Evolutionary conservation across 1,140 invertebrate species (phyloP), one percentile per base, ranked within the genome.

Genomic region (Trichogramma pretiosum): DNA sequence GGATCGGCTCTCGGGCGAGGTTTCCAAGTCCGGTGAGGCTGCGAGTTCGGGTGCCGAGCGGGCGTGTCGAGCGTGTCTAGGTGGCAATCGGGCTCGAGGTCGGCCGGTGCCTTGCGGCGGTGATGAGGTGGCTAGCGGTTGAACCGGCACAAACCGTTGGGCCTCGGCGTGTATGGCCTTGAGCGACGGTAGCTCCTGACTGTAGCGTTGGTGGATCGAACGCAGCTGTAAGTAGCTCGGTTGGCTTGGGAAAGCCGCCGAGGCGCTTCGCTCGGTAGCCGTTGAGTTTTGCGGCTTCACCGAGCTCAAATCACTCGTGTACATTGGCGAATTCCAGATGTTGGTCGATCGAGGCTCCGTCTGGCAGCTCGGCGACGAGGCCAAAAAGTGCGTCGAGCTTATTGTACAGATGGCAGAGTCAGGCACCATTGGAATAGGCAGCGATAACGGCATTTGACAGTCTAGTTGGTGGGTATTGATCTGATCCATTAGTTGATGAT

Each of bases 251-350:
- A 83, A 83, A 0, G 87, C 89, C 17, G 10, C 22, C 3, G 32
- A 40, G 17, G 13, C 23, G 23, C 48, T 50, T 24, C 84, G 75
- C 57, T 90, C 87, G 1, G 80, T 39, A 3, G 85, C 87, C 1
- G 81, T 34, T 9, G 85, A 87, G 54, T 85, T 85, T 24, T 83
- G 79, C 58, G 85, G 84, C 10, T 79, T 74, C n/a, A 90, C 87
- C 9, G 86, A 89, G 68, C 87, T 90, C 50, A 91, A 74, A 67
- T 90, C 88, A 60, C 83, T 87, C 60, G 83, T 87, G 57, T 87
- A 83, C 66, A 85, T 84, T 49, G 83, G 73, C 22, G 81, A 74
- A 5, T 82, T 78, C 21, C 81, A 74, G 8, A 81, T 78, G 1
- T 75, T 74, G 11, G 32, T 37, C 3, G 44, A 41, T 1, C 61